Percentiles rank a stretch among this genome's conserved stretches.
Evolutionary conservation across 2,888 invertebrate genomes (phyloP).

Genomic region (Habroteleia sp.): DNA sequence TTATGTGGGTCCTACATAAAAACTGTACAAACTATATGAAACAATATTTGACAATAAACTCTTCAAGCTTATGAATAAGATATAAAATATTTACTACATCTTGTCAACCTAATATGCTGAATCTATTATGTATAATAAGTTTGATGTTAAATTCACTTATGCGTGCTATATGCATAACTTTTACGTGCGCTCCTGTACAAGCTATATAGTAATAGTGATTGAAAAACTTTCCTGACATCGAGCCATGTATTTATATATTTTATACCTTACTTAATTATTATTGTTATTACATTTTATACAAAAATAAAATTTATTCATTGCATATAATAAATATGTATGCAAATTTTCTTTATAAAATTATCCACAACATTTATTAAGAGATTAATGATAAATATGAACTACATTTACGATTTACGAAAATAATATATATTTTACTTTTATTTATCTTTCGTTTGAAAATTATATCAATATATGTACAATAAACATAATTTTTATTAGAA

Average conservation of each 20-base stretch:
- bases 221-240: constrained; percentile 33
- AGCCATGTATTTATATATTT: neutral
- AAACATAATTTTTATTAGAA: too few species aligned
- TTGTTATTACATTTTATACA: too few species aligned
- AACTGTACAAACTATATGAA: constrained; percentile 11
- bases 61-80: constrained; percentile 19
- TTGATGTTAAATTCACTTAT: constrained; percentile 35
- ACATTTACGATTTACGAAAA: too few species aligned
- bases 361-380: too few species aligned
- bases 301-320: too few species aligned
- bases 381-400: too few species aligned
- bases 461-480: too few species aligned
- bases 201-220: constrained; percentile 30
- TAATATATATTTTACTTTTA: too few species aligned
- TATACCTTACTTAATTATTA: constrained; percentile 11
- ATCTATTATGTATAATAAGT: constrained; percentile 35
- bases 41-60: constrained; percentile 23
- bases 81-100: constrained; percentile 20
- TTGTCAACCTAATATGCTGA: constrained; percentile 18
- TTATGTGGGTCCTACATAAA: constrained; percentile 5
- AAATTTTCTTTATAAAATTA: too few species aligned
- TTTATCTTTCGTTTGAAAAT: too few species aligned
- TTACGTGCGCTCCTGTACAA: neutral
- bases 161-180: constrained; percentile 11
- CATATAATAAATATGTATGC: too few species aligned